These are phyloP conservation scores for Burhinus oedicnemus DNA, from an alignment of 2,113 vertebrate species.

Conservation along the genomic window DNA sequence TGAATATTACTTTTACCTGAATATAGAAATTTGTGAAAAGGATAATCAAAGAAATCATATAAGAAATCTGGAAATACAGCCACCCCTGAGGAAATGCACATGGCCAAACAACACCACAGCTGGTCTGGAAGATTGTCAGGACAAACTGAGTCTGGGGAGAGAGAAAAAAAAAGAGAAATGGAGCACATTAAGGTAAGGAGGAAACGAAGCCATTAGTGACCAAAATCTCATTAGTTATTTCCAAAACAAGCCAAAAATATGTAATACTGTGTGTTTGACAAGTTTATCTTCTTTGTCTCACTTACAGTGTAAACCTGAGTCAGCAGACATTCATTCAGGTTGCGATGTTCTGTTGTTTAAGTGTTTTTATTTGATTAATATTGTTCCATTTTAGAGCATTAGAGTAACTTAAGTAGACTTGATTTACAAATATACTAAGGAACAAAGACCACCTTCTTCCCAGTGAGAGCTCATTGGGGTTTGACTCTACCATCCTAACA, in stretches of 20 bases:
- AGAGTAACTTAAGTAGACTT: not conserved
- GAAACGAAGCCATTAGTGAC: not conserved
- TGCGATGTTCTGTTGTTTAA: not conserved
- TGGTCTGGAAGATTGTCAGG: slow-evolving; percentile 90
- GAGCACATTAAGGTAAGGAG: not conserved
- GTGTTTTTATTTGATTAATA: not conserved
- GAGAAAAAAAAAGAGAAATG: not conserved
- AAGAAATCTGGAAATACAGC: slow-evolving; percentile 94
- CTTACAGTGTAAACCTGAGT: not conserved
- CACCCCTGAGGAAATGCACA: slow-evolving; percentile 90
- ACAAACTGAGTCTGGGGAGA: slow-evolving; percentile 89
- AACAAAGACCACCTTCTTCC: not conserved
- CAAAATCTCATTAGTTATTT: not conserved
- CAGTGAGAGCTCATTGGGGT: not conserved
- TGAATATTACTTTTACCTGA: slow-evolving; percentile 77
- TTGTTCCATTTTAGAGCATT: not conserved
- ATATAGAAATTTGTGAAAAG: slow-evolving; percentile 97
- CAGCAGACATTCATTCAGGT: not conserved
- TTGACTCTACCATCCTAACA: not conserved
- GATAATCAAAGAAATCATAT: slow-evolving; percentile 90
- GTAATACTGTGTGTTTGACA: not conserved
- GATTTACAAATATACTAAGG: not conserved
- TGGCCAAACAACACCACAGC: slow-evolving; percentile 88
- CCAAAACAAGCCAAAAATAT: not conserved
- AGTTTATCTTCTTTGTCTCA: not conserved